Base-by-base conservation (phyloP, 1,140 invertebrate genomes). In the Magallana ariakensis region DNA sequence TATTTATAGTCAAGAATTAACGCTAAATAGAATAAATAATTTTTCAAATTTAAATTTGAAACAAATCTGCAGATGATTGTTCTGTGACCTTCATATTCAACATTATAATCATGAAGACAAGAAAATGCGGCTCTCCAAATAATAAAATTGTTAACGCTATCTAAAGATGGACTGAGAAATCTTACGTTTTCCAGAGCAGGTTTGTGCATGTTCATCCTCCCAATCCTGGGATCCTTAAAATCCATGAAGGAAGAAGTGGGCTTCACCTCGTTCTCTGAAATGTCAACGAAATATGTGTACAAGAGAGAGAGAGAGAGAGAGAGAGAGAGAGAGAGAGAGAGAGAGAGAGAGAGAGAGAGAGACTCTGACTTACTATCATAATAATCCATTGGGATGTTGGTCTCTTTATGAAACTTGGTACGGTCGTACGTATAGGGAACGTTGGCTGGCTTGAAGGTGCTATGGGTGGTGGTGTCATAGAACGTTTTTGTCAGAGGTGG, bases 321-420 rank as follows among this genome's bases (percentile, higher is more conserved):
- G 33, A 46, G 33, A 46, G 33, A 46, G 33, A 46, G 33, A 46
- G 33, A 46, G 33, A 46, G 33, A 46, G 33, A 46, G 33, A 46
- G 33, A 46, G 33, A 46, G 33, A 46, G 33, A 46, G 33, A 46
- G 33, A 46, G 19, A 33, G 16, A n/a, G 22, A 46, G 22, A 85
- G 16, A 33, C 33, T 16, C 19, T 70, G 53, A 89, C 91, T 91
- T 87, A 94, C 93, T 90, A 13, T 81, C 82, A 82, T 92, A 94
- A 81, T 94, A 93, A 82, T 92, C 85, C 7, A 94, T 33, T 15
- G 92, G 93, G 80, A 94, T 90, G 22, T 86, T 85, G 83, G 91
- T 93, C 13, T 91, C 87, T 33, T 87, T 90, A 55, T 91, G 84
- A 86, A 89, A 90, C 54, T 90, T 92, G 55, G 85, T 60, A 53